A percentile compares a stretch with the other conserved stretches of the same genome.
Evolutionary conservation across 2,888 invertebrate species (phyloP).

Genomic region (Leucoma salicis): DNA sequence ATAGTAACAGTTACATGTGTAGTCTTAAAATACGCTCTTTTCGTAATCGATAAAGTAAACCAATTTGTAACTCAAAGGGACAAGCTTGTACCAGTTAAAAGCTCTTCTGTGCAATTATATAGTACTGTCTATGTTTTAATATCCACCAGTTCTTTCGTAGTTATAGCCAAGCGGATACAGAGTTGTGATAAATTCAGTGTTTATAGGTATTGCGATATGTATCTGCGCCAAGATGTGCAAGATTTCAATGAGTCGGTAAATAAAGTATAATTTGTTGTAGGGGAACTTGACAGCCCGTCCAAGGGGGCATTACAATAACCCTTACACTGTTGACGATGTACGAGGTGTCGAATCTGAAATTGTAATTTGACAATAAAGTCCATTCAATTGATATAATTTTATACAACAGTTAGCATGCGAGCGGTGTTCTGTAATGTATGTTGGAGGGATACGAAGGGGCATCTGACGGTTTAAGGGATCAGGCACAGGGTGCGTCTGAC

Average conservation of each 20-base stretch:
- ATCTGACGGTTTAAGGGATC: constrained; percentile 61
- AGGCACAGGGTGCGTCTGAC: constrained; percentile 81
- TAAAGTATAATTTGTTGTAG: constrained; percentile 27
- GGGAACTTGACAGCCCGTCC: constrained; percentile 5
- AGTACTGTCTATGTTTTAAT: constrained; percentile 38
- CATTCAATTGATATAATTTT: constrained; percentile 77
- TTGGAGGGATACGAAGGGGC: constrained; percentile 59
- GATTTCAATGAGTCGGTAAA: constrained; percentile 45
- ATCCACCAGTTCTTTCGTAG: neutral
- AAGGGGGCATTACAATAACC: constrained; percentile 34
- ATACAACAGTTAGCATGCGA: constrained; percentile 71
- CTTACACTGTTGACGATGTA: constrained; percentile 42
- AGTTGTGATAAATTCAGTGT: constrained; percentile 57
- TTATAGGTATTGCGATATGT: constrained; percentile 50
- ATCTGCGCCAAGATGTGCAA: constrained; percentile 42
- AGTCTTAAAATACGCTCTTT: constrained; percentile 47
- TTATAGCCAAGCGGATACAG: constrained; percentile 52
- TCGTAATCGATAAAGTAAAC: constrained; percentile 59
- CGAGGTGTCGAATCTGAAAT: constrained; percentile 67
- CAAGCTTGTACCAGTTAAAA: constrained; percentile 28
- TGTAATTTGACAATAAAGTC: constrained; percentile 72
- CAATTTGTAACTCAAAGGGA: constrained; percentile 50
- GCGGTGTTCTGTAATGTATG: constrained; percentile 75
- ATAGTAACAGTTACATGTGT: constrained; percentile 48
- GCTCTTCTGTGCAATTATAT: constrained; percentile 47